phyloP scores from a whole-genome alignment of 2,797 vertebrate genomes.

The Eulemur mongoz region DNA sequence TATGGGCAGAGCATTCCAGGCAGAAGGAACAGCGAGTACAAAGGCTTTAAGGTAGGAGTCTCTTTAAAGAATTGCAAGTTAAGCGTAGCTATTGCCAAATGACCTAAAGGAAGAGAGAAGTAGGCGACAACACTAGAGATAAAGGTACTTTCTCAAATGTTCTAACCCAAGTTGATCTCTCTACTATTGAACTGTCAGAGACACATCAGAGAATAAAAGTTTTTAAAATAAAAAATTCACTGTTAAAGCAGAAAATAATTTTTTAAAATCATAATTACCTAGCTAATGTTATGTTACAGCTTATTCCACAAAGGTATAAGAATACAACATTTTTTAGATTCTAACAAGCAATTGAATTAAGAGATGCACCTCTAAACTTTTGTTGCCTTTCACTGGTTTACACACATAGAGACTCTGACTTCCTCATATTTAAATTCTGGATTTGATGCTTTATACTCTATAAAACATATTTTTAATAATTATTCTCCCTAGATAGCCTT shows the following conservation, averaged over 20 bases:
- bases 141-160: background rate
- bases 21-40: background rate
- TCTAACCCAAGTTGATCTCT: background rate
- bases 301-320: background rate
- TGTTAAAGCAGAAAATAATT: background rate
- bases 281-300: background rate
- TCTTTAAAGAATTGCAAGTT: background rate
- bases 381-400: background rate
- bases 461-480: background rate
- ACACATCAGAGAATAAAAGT: background rate
- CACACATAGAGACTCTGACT: background rate
- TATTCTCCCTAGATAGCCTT: background rate
- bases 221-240: background rate
- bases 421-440: background rate
- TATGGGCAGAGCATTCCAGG: background rate
- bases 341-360: background rate
- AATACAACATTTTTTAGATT: background rate
- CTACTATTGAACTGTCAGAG: background rate
- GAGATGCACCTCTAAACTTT: background rate
- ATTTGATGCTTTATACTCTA: background rate
- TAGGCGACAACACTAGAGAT: background rate
- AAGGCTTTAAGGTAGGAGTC: background rate
- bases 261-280: background rate
- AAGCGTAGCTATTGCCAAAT: background rate
- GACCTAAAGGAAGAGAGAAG: background rate